Conservation (phyloP, 2,113 vertebrate species). For the Colius striatus region DNA sequence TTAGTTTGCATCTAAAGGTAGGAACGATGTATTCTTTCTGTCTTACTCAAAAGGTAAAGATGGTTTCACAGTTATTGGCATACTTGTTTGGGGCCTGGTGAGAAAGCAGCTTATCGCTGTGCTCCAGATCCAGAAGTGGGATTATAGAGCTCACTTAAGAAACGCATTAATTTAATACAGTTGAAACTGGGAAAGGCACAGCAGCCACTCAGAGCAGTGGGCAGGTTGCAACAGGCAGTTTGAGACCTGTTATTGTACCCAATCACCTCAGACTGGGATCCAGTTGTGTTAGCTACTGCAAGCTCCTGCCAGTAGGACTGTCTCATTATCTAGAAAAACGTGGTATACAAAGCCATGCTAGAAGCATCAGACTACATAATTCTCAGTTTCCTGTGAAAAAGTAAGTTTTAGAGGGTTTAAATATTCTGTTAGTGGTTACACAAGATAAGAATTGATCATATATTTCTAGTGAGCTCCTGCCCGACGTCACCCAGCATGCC, state of each 20-base stretch:
- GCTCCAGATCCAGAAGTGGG: not conserved
- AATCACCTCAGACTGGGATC: not conserved
- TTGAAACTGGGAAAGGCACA: not conserved
- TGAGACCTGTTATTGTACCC: not conserved
- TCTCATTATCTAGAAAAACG: not conserved
- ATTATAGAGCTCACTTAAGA: not conserved
- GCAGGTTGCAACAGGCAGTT: not conserved
- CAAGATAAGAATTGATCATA: not conserved
- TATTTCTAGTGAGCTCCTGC: not conserved
- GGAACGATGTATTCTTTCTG: not conserved
- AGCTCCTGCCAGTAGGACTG: not conserved
- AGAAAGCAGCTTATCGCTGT: not conserved
- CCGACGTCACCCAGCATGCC: accelerated
- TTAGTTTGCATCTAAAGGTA: not conserved
- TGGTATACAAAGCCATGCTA: not conserved
- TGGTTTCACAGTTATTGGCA: not conserved
- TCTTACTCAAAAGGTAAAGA: not conserved
- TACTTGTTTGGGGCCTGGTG: not conserved
- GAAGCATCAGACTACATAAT: not conserved
- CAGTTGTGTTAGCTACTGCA: not conserved
- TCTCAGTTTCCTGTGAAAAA: not conserved
- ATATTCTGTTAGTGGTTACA: not conserved
- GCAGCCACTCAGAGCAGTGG: not conserved
- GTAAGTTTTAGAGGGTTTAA: not conserved
- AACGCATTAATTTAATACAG: not conserved